Conservation (phyloP, 2,888 invertebrate species). For the Deilephila elpenor region DNA sequence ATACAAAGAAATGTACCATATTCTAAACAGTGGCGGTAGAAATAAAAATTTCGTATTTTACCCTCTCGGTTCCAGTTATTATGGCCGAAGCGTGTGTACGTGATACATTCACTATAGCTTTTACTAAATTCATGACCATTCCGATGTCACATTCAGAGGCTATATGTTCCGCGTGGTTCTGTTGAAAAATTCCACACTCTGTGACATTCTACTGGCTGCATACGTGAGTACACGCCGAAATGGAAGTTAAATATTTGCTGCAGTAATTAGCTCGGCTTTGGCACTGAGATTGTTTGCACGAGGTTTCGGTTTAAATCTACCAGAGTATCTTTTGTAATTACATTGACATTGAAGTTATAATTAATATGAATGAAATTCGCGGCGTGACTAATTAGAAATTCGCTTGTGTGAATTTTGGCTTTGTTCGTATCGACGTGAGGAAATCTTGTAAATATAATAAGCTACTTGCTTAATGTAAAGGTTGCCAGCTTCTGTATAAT, state of each 20-base stretch:
- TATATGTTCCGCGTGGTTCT: conserved; percentile 39
- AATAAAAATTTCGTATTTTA: conserved; percentile 22
- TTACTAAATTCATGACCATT: conserved; percentile 52
- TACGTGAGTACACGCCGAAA: conserved; percentile 53
- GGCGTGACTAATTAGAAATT: not conserved
- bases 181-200: conserved; percentile 48
- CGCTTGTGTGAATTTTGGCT: not conserved
- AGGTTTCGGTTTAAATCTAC: conserved; percentile 28
- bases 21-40: conserved; percentile 6
- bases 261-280: conserved; percentile 61
- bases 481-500: too few relatives aligned
- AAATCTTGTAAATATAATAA: not conserved
- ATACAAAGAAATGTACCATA: conserved; percentile 12
- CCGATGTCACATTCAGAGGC: conserved; percentile 43
- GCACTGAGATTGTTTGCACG: conserved; percentile 46
- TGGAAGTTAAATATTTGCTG: conserved; percentile 63
- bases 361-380: conserved; percentile 22
- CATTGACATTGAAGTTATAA: conserved; percentile 23
- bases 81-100: conserved; percentile 45
- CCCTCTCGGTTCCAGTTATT: conserved; percentile 46
- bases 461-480: too few relatives aligned
- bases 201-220: conserved; percentile 47
- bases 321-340: conserved; percentile 26
- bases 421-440: not conserved
- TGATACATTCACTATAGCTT: conserved; percentile 48